phyloP scores from a whole-genome alignment of 2,797 vertebrate species.

The Pteronotus mesoamericanus region DNA sequence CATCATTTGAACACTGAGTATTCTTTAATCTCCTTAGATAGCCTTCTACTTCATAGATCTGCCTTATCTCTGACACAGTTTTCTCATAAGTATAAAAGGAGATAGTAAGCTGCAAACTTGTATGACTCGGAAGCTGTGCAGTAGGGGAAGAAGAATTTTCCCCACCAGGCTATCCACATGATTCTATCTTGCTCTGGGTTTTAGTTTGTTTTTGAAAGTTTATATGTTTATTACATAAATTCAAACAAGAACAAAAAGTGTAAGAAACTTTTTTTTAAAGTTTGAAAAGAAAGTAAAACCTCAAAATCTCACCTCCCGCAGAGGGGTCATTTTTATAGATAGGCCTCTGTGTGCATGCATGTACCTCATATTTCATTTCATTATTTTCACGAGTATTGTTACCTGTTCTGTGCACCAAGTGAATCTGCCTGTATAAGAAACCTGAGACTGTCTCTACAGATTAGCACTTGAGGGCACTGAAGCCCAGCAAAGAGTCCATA shows the following conservation, averaged over 20 bases:
- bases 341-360: background rate
- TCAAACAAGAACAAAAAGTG: background rate
- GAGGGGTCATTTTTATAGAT: background rate
- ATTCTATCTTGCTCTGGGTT: background rate
- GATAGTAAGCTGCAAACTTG: background rate
- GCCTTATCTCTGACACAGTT: background rate
- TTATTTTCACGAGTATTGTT: background rate
- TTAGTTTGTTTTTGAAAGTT: conserved; percentile 18
- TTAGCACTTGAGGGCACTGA: conserved; percentile 40
- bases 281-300: background rate
- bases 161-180: background rate
- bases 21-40: background rate
- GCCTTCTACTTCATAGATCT: background rate
- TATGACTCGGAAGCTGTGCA: background rate
- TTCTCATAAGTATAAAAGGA: background rate
- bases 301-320: conserved; percentile 18
- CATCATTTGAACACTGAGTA: background rate
- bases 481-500: background rate
- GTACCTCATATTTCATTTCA: background rate
- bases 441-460: background rate
- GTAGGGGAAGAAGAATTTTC: background rate
- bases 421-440: background rate
- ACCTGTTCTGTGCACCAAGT: background rate
- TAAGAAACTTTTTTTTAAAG: background rate
- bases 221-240: background rate